These are phyloP conservation scores for Leptopterna dolabrata DNA, from an alignment of 2,888 invertebrate species.

Conservation along the genomic window DNA sequence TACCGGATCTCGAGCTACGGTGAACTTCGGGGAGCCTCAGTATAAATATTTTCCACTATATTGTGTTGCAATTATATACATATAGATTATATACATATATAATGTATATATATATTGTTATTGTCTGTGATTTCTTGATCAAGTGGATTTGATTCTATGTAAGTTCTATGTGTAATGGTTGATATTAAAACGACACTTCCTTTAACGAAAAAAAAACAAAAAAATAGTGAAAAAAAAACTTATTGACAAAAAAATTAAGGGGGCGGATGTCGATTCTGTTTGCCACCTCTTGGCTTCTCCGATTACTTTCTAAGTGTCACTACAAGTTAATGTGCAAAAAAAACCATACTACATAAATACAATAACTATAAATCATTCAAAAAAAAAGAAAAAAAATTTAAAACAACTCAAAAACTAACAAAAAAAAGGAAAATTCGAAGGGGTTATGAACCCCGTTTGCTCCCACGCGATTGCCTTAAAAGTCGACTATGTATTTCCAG, in stretches of 20 bases:
- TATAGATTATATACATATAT: constrained; percentile 20
- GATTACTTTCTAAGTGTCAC: background rate
- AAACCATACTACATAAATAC: background rate
- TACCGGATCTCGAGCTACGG: too few species aligned
- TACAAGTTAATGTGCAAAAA: background rate
- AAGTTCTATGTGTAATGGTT: constrained; percentile 47
- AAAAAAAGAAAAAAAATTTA: background rate
- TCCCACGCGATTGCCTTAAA: constrained; percentile 54
- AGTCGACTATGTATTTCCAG: constrained; percentile 46
- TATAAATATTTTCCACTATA: constrained; percentile 22
- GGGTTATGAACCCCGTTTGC: constrained; percentile 44
- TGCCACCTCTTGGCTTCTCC: background rate
- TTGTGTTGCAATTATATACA: constrained; percentile 52
- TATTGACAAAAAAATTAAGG: background rate
- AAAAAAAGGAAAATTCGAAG: constrained; percentile 22
- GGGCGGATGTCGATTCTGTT: background rate
- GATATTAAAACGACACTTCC: constrained; percentile 25
- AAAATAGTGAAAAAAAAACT: background rate
- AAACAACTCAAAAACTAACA: constrained; percentile 12
- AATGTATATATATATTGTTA: constrained; percentile 44
- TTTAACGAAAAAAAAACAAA: background rate
- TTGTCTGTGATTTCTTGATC: constrained; percentile 53
- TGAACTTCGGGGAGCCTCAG: too few species aligned
- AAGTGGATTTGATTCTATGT: constrained; percentile 50
- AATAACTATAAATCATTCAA: background rate